phyloP scores from a whole-genome alignment of 2,797 vertebrate species.

The Tinamus major region DNA sequence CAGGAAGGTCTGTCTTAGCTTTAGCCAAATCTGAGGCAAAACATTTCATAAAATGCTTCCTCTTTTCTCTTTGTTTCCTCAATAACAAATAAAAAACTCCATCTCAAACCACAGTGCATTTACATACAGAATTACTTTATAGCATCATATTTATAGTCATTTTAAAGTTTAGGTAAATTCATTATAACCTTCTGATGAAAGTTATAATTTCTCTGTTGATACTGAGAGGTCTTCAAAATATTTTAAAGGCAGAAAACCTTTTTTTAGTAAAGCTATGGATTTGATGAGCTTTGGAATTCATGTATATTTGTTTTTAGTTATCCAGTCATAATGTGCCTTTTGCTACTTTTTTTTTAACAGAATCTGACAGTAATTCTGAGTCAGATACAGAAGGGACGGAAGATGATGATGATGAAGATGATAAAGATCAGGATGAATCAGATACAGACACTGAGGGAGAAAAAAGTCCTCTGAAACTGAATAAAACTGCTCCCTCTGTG shows the following conservation, averaged over 20 bases:
- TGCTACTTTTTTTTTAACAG: constrained; percentile 79
- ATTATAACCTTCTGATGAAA: neutral
- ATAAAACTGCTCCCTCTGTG: constrained; percentile 80
- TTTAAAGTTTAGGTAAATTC: neutral
- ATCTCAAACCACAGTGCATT: neutral
- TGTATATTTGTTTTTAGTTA: neutral
- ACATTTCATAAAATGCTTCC: neutral
- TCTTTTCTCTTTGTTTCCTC: neutral
- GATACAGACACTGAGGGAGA: constrained; percentile 89
- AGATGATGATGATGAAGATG: constrained; percentile 86
- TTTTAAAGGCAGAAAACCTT: neutral
- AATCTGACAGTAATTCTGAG: constrained; percentile 92
- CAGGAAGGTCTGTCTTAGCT: neutral
- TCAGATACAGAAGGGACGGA: constrained; percentile 91
- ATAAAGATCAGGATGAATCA: constrained; percentile 86
- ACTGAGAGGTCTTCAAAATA: neutral
- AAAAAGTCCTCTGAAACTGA: constrained; percentile 80
- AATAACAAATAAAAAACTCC: neutral
- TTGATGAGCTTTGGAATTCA: neutral
- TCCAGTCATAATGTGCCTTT: constrained; percentile 66
- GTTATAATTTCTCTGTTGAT: neutral
- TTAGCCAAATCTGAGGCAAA: neutral
- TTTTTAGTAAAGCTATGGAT: neutral
- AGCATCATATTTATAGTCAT: neutral
- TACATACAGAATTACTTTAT: neutral